Evolutionary conservation across 2,888 invertebrate species (phyloP).

Genomic region (Baccha elongata): DNA sequence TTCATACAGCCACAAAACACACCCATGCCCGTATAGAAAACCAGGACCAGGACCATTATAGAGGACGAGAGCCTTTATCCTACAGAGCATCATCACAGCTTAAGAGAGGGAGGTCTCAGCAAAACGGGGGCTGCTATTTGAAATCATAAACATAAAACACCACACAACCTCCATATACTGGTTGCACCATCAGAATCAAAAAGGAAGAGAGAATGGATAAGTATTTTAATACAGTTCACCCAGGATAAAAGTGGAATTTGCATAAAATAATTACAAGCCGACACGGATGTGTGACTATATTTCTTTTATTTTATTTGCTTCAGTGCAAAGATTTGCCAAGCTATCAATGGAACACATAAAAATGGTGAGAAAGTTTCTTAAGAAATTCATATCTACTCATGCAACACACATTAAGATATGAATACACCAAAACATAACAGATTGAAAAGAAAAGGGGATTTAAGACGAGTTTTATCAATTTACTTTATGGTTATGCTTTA

Average conservation of each 20-base stretch:
- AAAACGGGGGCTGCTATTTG: slow-evolving; percentile 19
- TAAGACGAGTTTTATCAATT: slow-evolving; percentile 64
- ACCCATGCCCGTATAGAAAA: not conserved
- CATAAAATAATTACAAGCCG: slow-evolving; percentile 71
- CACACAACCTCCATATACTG: slow-evolving; percentile 2
- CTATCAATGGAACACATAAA: slow-evolving; percentile 42
- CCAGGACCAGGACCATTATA: not conserved
- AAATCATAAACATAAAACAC: slow-evolving; percentile 43
- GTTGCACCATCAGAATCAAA: slow-evolving; percentile 8
- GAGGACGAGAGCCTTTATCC: slow-evolving; percentile 41
- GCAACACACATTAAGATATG: slow-evolving; percentile 53
- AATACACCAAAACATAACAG: not conserved
- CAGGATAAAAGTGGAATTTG: slow-evolving; percentile 69
- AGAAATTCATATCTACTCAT: slow-evolving; percentile 50
- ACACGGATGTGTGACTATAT: slow-evolving; percentile 56
- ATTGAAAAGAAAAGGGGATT: not conserved
- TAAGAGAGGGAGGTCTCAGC: slow-evolving; percentile 10
- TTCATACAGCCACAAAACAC: slow-evolving; percentile 8
- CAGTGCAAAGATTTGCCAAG: slow-evolving; percentile 26
- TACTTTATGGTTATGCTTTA: slow-evolving; percentile 58
- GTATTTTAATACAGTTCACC: slow-evolving; percentile 61
- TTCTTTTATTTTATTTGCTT: slow-evolving; percentile 23
- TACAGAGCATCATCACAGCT: slow-evolving; percentile 3
- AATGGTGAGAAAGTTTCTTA: slow-evolving; percentile 25
- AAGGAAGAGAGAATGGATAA: slow-evolving; percentile 46